phyloP scores from a whole-genome alignment of 2,888 invertebrate genomes.

The Cheilosia grossa region DNA sequence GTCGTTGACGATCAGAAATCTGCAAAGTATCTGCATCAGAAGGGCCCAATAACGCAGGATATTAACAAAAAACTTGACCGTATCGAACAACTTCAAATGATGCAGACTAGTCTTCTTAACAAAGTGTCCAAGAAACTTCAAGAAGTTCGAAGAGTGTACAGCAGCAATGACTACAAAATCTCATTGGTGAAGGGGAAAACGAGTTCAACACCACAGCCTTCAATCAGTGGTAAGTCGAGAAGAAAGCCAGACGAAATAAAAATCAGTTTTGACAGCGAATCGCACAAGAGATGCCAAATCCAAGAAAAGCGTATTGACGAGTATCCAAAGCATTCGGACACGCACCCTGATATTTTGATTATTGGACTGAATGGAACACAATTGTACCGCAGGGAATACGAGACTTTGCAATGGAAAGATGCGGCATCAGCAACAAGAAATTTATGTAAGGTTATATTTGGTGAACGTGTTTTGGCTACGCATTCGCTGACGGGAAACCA shows the following conservation, averaged over 20 bases:
- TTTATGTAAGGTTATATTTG: constrained; percentile 84
- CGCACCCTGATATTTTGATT: constrained; percentile 6
- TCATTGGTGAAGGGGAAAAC: neutral
- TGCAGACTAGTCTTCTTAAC: neutral
- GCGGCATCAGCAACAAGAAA: constrained; percentile 84
- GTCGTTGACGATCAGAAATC: neutral
- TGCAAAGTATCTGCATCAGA: too few species aligned
- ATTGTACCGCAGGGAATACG: constrained; percentile 79
- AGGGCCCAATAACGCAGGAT: neutral
- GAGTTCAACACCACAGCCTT: neutral
- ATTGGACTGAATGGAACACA: constrained; percentile 80
- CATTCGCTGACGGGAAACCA: constrained; percentile 85
- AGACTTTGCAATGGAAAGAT: constrained; percentile 84
- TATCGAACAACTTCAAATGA: constrained; percentile 5
- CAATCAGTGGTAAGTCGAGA: neutral
- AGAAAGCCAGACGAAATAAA: constrained; percentile 4
- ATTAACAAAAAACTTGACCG: constrained; percentile 7
- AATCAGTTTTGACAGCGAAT: neutral
- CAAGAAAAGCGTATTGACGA: neutral
- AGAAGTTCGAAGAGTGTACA: constrained; percentile 5
- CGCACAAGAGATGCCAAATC: neutral
- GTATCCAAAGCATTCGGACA: neutral
- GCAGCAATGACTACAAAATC: neutral
- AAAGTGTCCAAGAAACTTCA: constrained; percentile 13
- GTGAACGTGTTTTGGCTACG: constrained; percentile 84